phyloP scores from a whole-genome alignment of 2,888 invertebrate species.

The Athalia circularis region DNA sequence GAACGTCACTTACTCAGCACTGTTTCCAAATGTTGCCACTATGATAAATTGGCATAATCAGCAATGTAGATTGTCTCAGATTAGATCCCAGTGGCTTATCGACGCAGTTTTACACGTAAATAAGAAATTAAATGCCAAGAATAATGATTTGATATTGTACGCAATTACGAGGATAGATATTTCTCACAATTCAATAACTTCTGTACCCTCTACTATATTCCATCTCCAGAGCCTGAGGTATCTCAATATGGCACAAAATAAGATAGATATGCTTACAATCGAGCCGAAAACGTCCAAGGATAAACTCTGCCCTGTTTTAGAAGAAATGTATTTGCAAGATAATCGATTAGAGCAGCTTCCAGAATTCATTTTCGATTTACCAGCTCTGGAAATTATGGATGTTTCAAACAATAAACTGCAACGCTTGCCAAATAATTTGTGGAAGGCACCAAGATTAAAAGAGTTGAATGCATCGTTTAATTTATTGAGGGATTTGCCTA shows the following conservation, averaged over 20 bases:
- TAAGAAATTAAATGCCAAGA: slow-evolving; percentile 80
- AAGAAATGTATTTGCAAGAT: slow-evolving; percentile 93
- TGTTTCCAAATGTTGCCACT: slow-evolving; percentile 89
- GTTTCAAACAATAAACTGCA: slow-evolving; percentile 96
- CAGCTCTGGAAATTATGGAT: slow-evolving; percentile 87
- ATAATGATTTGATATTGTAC: slow-evolving; percentile 86
- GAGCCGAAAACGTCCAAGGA: slow-evolving; percentile 70
- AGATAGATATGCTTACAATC: slow-evolving; percentile 84
- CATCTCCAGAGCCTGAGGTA: slow-evolving; percentile 88
- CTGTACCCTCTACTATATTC: slow-evolving; percentile 89
- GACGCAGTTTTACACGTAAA: slow-evolving; percentile 91
- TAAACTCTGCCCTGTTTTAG: slow-evolving; percentile 86
- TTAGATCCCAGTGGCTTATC: slow-evolving; percentile 88
- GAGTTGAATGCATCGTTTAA: slow-evolving; percentile 95
- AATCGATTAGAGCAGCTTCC: slow-evolving; percentile 91
- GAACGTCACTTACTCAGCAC: slow-evolving; percentile 84
- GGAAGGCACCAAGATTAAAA: slow-evolving; percentile 89
- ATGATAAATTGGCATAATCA: slow-evolving; percentile 96
- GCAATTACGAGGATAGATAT: slow-evolving; percentile 96
- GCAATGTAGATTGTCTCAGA: slow-evolving; percentile 81
- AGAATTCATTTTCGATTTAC: slow-evolving; percentile 87
- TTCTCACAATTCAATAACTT: slow-evolving; percentile 89
- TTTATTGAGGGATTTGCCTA: slow-evolving; percentile 85
- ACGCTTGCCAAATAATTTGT: slow-evolving; percentile 87
- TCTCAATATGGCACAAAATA: slow-evolving; percentile 92